Conservation (phyloP, 2,888 invertebrate species). For the Pristionchus japonicus region DNA sequence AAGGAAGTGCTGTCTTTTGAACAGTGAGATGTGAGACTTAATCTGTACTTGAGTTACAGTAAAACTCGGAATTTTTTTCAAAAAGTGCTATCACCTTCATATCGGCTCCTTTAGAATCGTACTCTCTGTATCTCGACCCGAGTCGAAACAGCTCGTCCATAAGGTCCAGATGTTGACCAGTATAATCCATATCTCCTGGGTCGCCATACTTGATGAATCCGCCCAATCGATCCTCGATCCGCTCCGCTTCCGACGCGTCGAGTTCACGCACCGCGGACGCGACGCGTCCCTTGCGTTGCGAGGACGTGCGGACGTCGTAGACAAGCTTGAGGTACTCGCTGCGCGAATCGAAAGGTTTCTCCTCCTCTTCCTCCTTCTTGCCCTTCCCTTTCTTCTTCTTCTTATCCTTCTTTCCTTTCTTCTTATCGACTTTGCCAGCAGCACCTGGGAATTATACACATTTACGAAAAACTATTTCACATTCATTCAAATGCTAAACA, state of each 20-base stretch:
- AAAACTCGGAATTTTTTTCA: too few relatives aligned
- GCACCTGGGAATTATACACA: too few relatives aligned
- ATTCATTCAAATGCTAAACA: too few relatives aligned
- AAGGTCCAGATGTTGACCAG: too few relatives aligned
- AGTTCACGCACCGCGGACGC: background rate
- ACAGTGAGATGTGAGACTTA: too few relatives aligned
- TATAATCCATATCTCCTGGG: too few relatives aligned
- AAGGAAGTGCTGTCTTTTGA: too few relatives aligned
- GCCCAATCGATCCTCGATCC: background rate
- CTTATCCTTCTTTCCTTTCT: background rate
- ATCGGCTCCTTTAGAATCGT: background rate
- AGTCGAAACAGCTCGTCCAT: background rate
- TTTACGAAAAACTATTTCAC: too few relatives aligned
- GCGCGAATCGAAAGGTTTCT: background rate
- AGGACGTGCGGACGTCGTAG: background rate
- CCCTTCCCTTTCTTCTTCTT: background rate
- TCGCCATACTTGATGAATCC: background rate
- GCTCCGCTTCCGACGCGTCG: background rate
- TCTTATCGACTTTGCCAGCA: background rate
- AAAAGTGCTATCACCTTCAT: background rate
- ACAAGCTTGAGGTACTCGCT: background rate
- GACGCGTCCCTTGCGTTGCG: background rate
- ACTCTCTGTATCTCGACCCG: background rate
- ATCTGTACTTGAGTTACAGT: too few relatives aligned
- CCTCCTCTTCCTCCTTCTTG: background rate